Conservation (phyloP, 2,113 vertebrate genomes). For the Rostratula benghalensis region DNA sequence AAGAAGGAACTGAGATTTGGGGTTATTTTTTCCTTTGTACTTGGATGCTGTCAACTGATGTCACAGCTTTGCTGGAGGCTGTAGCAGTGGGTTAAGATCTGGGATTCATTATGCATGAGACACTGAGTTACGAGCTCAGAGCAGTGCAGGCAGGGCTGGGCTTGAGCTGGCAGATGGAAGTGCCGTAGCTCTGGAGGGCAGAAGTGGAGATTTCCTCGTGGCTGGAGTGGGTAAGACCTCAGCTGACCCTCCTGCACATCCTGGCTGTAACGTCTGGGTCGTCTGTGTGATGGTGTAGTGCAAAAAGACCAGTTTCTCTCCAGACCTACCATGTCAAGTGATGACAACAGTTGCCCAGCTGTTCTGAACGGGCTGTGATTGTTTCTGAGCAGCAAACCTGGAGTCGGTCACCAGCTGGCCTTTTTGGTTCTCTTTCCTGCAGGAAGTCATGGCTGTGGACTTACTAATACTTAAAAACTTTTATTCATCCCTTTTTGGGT, state of each 20-base stretch:
- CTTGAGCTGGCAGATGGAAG: constrained; percentile 1
- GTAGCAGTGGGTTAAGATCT: constrained; percentile 18
- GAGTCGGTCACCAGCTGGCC: background rate
- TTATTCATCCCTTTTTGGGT: background rate
- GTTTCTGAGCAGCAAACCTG: background rate
- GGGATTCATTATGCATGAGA: constrained; percentile 19
- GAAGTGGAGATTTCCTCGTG: background rate
- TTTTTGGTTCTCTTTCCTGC: background rate
- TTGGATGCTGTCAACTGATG: background rate
- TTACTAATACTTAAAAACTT: background rate
- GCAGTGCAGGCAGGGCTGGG: constrained; percentile 4
- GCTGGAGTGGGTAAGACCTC: background rate
- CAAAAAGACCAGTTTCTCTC: background rate
- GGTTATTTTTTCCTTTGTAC: background rate
- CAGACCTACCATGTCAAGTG: background rate
- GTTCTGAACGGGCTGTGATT: background rate
- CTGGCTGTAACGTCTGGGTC: background rate
- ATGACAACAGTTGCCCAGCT: background rate
- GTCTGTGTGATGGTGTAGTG: background rate
- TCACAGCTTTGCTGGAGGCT: constrained; percentile 38
- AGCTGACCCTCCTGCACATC: background rate
- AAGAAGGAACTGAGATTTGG: background rate
- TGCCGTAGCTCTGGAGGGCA: background rate
- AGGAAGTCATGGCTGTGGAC: background rate
- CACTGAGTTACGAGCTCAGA: constrained; percentile 20